Evolutionary conservation across 2,888 invertebrate genomes (phyloP).

Genomic region (Diabrotica balteata): DNA sequence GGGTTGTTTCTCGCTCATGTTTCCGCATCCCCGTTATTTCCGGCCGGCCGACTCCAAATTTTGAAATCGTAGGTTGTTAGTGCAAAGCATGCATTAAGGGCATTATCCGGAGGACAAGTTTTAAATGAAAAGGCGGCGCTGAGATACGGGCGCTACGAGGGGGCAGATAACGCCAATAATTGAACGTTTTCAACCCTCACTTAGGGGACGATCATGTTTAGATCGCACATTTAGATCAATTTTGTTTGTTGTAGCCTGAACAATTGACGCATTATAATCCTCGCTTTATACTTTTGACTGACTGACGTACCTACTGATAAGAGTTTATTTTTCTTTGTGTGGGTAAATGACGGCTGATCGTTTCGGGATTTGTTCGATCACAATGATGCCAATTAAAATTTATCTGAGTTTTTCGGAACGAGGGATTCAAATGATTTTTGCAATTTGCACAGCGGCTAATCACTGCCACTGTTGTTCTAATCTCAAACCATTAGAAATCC

Average conservation of each 20-base stretch:
- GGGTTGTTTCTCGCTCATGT: not conserved
- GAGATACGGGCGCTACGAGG: slow-evolving; percentile 52
- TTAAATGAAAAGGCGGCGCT: slow-evolving; percentile 55
- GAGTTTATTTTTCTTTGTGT: slow-evolving; percentile 51
- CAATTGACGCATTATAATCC: slow-evolving; percentile 60
- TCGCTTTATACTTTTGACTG: slow-evolving; percentile 53
- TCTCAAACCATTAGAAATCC: too few relatives aligned
- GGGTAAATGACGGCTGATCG: slow-evolving; percentile 47
- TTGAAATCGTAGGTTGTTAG: slow-evolving; percentile 41
- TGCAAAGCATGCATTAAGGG: slow-evolving; percentile 46
- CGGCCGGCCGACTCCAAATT: slow-evolving; percentile 42
- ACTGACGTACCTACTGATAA: slow-evolving; percentile 56
- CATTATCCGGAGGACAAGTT: slow-evolving; percentile 45
- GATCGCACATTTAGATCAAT: slow-evolving; percentile 61
- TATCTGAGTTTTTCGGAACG: slow-evolving; percentile 10
- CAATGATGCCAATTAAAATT: slow-evolving; percentile 30
- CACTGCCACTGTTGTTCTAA: too few relatives aligned
- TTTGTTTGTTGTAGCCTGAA: slow-evolving; percentile 60
- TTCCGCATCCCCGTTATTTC: slow-evolving; percentile 32
- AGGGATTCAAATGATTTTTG: too few relatives aligned
- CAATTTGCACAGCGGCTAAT: too few relatives aligned
- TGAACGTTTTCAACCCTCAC: slow-evolving; percentile 56
- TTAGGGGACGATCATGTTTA: slow-evolving; percentile 58
- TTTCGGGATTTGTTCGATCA: slow-evolving; percentile 42
- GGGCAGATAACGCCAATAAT: slow-evolving; percentile 56